Evolutionary conservation across 2,113 vertebrate species (phyloP), one percentile per base, ranked within the genome.

Genomic region (Puffinus mauretanicus): DNA sequence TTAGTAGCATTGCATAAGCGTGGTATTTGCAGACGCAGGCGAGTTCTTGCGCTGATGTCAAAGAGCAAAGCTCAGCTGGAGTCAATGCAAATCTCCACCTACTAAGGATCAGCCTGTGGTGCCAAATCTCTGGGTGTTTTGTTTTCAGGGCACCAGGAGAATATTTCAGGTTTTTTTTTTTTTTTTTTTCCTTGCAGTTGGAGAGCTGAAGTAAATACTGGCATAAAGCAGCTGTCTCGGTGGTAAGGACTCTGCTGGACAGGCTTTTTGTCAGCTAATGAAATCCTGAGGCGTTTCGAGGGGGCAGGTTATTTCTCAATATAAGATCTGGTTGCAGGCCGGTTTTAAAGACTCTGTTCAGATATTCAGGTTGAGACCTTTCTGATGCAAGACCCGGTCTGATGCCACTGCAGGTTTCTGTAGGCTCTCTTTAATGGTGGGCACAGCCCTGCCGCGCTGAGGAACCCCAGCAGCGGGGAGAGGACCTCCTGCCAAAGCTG

Each of bases 11-110:
- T 96, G 96, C 96, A 77, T 93, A 88, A 96, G 95, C 75, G 1
- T 38, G 62, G 89, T 11, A 55, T 90, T 86, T 90, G 94, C 96
- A 94, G 93, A 92, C 27, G 14, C 69, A 42, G 95, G 89, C 78
- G 22, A 77, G 89, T 89, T 94, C 91, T 72, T 34, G 86, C 2
- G 15, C 77, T 96, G 83, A 89, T 96, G 96, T 97, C 93, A 94
- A 95, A 72, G 91, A 93, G 83, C 94, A 91, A 82, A 93, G 91
- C 95, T 95, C 94, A 94, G 89, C 81, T 85, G 91, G 89, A 94
- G 88, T 54, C 82, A 15, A 3, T 54, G 55, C 89, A 77, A 85
- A 95, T 93, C 93, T 82, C 91, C 91, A 49, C 93, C 93, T 62
- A 85, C 91, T 77, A 49, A 90, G 93, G 84, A 84, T 87, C 84